A percentile compares a stretch with the other conserved stretches of the same genome.
Evolutionary conservation across 1,140 invertebrate genomes (phyloP).

Genomic region (Aphis craccivora): DNA sequence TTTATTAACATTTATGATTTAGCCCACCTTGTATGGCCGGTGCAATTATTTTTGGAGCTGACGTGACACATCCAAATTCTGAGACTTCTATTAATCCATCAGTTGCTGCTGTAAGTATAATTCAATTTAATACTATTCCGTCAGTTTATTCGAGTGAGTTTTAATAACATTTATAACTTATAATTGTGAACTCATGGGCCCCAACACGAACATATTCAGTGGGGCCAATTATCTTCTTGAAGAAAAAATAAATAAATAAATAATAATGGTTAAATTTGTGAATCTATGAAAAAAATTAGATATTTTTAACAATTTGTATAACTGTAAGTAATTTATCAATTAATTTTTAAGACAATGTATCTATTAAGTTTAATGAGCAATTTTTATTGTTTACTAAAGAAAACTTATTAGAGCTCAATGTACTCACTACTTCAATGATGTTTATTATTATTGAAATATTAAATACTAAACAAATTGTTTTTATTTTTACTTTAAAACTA

Average conservation of each 20-base stretch:
- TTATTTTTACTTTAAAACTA: too few species aligned
- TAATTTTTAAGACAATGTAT: not conserved
- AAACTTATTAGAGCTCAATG: not conserved
- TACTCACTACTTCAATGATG: not conserved
- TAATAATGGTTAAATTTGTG: too few species aligned
- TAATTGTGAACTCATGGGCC: too few species aligned
- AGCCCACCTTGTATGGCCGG: constrained; percentile 13
- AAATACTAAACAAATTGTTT: too few species aligned
- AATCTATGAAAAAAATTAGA: not conserved
- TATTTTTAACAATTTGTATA: not conserved
- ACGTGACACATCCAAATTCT: constrained; percentile 83
- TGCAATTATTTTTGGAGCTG: constrained; percentile 81
- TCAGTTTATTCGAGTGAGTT: not conserved
- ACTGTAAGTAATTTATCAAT: not conserved
- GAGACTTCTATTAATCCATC: constrained; percentile 73
- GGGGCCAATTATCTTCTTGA: too few species aligned
- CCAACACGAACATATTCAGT: too few species aligned
- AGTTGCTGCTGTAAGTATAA: constrained; percentile 75
- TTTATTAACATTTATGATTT: not conserved
- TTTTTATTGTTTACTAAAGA: not conserved
- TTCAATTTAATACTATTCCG: constrained; percentile 9
- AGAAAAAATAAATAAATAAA: too few species aligned
- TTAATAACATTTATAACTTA: not conserved
- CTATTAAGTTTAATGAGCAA: not conserved
- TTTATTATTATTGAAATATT: too few species aligned